Evolutionary conservation across 2,113 vertebrate species (phyloP).

Genomic region (Pachyramphus minor): DNA sequence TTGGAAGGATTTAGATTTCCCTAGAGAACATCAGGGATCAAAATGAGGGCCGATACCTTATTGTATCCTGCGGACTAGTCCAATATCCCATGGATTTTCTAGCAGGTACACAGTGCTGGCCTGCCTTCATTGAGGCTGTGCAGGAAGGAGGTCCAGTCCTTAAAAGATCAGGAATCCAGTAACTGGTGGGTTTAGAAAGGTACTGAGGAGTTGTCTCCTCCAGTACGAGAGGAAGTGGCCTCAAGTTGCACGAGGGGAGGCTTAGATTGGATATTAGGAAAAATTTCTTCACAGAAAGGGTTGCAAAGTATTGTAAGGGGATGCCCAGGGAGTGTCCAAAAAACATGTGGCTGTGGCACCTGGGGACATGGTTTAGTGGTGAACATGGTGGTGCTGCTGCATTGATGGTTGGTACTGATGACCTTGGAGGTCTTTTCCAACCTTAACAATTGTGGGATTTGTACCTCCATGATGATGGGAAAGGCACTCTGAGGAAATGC

Average conservation of each 20-base stretch:
- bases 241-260: not conserved
- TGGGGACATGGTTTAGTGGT: not conserved
- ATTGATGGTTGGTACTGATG: not conserved
- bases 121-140: not conserved
- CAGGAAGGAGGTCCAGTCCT: too few species aligned
- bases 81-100: not conserved
- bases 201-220: accelerated
- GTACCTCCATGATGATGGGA: not conserved
- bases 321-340: not conserved
- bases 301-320: not conserved
- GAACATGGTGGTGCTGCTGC: not conserved
- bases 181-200: not conserved
- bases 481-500: accelerated
- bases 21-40: not conserved
- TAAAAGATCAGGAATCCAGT: not conserved
- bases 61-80: too few species aligned
- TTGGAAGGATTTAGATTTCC: not conserved
- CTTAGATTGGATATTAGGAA: not conserved
- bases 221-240: not conserved
- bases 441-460: not conserved
- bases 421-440: not conserved
- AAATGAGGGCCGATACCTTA: not conserved
- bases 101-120: not conserved
- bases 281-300: not conserved
- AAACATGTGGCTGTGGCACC: accelerated